A percentile compares a stretch with the other conserved stretches of the same genome.
Conservation (phyloP, 1,140 invertebrate species). For the Panonychus citri region DNA sequence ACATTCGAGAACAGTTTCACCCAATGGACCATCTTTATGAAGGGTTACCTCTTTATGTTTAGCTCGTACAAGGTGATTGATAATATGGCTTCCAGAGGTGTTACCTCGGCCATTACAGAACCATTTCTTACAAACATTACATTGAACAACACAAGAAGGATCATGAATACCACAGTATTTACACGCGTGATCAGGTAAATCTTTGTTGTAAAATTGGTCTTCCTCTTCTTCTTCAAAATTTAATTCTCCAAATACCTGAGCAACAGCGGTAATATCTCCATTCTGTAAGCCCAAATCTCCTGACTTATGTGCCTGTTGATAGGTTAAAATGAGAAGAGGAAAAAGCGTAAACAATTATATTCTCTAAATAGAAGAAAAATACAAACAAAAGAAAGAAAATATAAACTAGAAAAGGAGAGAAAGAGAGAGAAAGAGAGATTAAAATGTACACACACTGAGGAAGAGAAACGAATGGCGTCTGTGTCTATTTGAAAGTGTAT, state of each 20-base stretch:
- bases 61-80: constrained; percentile 90
- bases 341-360: too few species aligned
- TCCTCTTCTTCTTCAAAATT: constrained; percentile 45
- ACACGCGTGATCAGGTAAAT: constrained; percentile 78
- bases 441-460: too few species aligned
- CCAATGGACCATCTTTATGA: constrained; percentile 86
- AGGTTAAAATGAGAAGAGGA: neutral
- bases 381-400: too few species aligned
- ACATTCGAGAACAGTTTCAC: constrained; percentile 92
- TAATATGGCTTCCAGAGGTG: constrained; percentile 92
- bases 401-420: too few species aligned
- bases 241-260: constrained; percentile 22
- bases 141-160: constrained; percentile 88
- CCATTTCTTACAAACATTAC: constrained; percentile 96
- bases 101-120: constrained; percentile 97
- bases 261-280: neutral
- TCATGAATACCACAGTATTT: constrained; percentile 97
- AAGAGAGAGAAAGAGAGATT: too few species aligned
- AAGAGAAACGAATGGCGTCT: too few species aligned
- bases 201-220: constrained; percentile 65
- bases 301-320: neutral
- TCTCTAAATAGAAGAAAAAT: too few species aligned
- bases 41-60: constrained; percentile 97
- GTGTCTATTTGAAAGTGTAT: too few species aligned
- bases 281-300: neutral